Percentiles rank a stretch among this genome's conserved stretches.
Evolutionary conservation across 2,113 vertebrate species (phyloP).

Genomic region (Lynx canadensis): DNA sequence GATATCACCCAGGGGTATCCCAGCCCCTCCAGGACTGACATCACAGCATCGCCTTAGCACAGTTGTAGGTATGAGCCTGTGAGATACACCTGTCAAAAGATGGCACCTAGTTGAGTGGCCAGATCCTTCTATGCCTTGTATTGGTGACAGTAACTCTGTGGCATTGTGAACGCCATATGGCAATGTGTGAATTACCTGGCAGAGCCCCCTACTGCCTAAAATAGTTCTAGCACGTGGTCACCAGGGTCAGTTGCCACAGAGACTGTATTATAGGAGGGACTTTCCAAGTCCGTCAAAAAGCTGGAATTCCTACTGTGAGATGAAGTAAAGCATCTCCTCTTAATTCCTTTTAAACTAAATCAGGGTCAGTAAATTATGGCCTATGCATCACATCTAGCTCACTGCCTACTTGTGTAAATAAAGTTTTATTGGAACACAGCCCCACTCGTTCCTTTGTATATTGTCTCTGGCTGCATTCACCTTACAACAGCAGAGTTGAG

Average conservation of each 20-base stretch:
- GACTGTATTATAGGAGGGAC: not conserved
- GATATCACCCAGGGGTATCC: not conserved
- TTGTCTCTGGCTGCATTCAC: not conserved
- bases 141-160: not conserved
- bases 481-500: not conserved
- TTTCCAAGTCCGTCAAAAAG: not conserved
- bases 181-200: not conserved
- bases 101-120: not conserved
- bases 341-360: not conserved
- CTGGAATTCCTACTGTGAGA: not conserved
- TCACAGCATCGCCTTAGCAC: rapidly evolving
- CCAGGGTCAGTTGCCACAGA: not conserved
- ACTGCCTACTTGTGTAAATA: not conserved
- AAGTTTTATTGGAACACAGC: not conserved
- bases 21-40: not conserved
- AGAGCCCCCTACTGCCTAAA: not conserved
- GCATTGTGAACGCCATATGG: rapidly evolving
- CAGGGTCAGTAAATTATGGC: not conserved
- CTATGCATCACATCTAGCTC: not conserved
- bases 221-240: not conserved
- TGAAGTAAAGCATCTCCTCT: not conserved
- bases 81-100: not conserved
- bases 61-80: not conserved
- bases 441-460: not conserved
- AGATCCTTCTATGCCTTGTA: not conserved